phyloP scores from a whole-genome alignment of 2,113 vertebrate species.

The Atractosteus spatula region DNA sequence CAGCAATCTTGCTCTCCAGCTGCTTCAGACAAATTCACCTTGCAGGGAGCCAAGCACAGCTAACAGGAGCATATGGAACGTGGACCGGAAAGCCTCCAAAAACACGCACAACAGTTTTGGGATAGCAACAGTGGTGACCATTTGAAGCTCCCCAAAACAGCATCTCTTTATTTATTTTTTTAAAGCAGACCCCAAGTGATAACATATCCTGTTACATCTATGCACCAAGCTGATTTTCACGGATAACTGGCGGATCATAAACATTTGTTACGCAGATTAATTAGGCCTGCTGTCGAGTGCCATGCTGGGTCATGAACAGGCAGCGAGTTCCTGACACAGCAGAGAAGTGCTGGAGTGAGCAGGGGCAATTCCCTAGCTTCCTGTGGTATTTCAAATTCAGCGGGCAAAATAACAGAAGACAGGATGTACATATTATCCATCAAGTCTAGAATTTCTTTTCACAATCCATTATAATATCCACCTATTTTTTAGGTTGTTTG shows the following conservation, averaged over 20 bases:
- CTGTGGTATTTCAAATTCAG: no score
- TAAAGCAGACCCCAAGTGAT: conserved; percentile 18
- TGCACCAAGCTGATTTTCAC: conserved; percentile 5
- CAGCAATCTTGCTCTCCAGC: conserved; percentile 17
- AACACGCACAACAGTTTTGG: background rate
- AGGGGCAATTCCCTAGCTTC: background rate
- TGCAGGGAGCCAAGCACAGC: conserved; percentile 1
- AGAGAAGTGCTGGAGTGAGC: background rate
- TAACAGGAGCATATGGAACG: conserved; percentile 21
- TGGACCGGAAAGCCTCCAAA: background rate
- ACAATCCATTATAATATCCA: background rate
- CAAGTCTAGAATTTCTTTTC: background rate
- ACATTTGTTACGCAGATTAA: background rate
- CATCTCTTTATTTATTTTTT: conserved; percentile 8
- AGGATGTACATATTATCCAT: background rate
- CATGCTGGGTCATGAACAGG: background rate
- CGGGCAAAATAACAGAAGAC: no score
- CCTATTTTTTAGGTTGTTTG: background rate
- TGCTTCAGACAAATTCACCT: conserved; percentile 22
- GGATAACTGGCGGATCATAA: conserved; percentile 2
- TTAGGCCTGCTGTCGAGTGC: conserved; percentile 1
- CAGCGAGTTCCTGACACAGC: background rate
- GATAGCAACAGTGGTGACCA: conserved; percentile 9
- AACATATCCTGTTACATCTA: conserved; percentile 19
- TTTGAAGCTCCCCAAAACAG: background rate